Evolutionary conservation across 2,113 vertebrate species (phyloP).

Genomic region (Mionectes macconnelli): DNA sequence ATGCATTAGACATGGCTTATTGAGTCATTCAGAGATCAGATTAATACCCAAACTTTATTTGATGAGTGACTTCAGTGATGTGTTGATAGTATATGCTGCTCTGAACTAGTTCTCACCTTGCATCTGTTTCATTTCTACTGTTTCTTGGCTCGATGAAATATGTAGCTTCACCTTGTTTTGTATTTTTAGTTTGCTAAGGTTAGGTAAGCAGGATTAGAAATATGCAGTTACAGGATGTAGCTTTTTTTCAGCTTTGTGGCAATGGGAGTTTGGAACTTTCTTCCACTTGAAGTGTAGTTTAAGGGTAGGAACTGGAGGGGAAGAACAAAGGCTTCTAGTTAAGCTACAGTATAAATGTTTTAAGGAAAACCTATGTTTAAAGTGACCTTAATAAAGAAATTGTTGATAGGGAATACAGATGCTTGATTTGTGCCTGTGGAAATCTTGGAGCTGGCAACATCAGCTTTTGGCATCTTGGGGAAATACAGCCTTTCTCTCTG

Average conservation of each 20-base stretch:
- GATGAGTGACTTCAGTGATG: neutral
- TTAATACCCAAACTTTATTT: neutral
- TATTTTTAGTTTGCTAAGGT: neutral
- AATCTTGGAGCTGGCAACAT: neutral
- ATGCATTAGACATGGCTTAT: neutral
- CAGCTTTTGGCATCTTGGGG: neutral
- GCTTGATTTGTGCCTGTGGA: neutral
- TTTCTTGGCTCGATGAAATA: neutral
- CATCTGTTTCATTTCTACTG: neutral
- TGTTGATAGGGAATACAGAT: neutral
- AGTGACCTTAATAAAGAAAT: neutral
- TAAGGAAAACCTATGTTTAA: neutral
- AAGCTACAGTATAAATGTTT: neutral
- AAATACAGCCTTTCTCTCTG: neutral
- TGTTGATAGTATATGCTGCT: neutral
- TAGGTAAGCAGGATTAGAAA: neutral
- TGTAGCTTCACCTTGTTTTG: neutral
- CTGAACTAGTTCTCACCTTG: neutral
- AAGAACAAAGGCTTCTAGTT: neutral
- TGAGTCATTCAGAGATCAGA: accelerated
- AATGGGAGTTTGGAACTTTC: neutral
- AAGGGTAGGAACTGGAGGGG: neutral
- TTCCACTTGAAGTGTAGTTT: neutral
- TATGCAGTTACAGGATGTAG: neutral
- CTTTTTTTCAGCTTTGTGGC: neutral